phyloP scores from a whole-genome alignment of 2,888 invertebrate genomes.

The Amblyjoppa fuscipennis region DNA sequence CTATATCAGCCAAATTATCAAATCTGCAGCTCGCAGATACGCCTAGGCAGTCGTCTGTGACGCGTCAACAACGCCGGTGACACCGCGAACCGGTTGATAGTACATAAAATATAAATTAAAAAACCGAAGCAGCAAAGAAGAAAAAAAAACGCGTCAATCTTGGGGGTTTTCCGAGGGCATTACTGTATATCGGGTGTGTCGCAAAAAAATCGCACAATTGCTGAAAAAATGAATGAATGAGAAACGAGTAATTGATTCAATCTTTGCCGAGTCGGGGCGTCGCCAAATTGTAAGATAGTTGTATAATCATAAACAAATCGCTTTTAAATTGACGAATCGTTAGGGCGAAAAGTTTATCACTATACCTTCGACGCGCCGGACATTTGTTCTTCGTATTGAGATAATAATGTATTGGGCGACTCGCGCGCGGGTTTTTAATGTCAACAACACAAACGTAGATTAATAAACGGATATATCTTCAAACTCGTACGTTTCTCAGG shows the following conservation, averaged over 20 bases:
- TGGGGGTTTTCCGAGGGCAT: constrained; percentile 16
- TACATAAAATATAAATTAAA: neutral
- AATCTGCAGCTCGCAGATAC: constrained; percentile 31
- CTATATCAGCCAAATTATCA: constrained; percentile 52
- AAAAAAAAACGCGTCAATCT: neutral
- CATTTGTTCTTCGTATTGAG: constrained; percentile 13
- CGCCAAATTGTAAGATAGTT: constrained; percentile 75
- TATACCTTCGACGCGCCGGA: constrained; percentile 69
- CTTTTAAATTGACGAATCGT: constrained; percentile 82
- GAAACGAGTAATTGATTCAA: constrained; percentile 47
- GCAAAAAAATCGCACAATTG: constrained; percentile 73
- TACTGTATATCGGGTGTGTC: constrained; percentile 15
- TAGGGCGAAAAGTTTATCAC: constrained; percentile 78
- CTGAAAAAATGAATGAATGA: constrained; percentile 51
- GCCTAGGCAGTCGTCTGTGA: constrained; percentile 8
- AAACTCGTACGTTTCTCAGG: constrained; percentile 56
- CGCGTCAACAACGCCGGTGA: constrained; percentile 49
- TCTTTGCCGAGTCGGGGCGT: constrained; percentile 62
- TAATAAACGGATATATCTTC: constrained; percentile 23
- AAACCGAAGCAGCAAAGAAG: neutral
- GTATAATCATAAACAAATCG: constrained; percentile 84
- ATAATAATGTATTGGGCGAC: constrained; percentile 32
- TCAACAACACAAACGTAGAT: constrained; percentile 27
- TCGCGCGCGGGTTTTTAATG: constrained; percentile 44
- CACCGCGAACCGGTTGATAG: constrained; percentile 23